phyloP scores from a whole-genome alignment of 2,888 invertebrate species.

The Eupithecia exiguata region DNA sequence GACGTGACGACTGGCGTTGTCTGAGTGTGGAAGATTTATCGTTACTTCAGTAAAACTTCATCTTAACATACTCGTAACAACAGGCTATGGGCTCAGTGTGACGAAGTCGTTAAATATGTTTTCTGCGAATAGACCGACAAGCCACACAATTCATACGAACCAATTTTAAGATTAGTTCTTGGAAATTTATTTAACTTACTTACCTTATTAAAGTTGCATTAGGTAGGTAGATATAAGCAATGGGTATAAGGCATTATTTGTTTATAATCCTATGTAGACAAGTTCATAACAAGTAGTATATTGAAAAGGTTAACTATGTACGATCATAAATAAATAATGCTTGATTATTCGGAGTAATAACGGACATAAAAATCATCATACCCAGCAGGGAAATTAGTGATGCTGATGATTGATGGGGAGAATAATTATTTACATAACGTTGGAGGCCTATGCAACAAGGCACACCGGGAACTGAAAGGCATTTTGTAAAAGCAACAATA shows the following conservation, averaged over 20 bases:
- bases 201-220: not conserved
- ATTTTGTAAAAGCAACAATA: not conserved
- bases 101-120: conserved; percentile 34
- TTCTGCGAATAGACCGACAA: conserved; percentile 35
- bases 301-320: no score
- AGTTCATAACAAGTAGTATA: no score
- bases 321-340: not conserved
- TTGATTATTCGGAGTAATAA: not conserved
- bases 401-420: not conserved
- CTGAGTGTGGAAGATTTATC: not conserved
- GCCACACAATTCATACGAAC: conserved; percentile 18
- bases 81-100: conserved; percentile 26
- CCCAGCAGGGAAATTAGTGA: not conserved
- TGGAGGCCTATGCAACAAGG: not conserved
- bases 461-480: not conserved
- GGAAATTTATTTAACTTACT: conserved; percentile 12
- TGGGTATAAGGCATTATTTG: no score
- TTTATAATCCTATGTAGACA: no score
- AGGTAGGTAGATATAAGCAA: no score
- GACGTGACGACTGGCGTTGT: conserved; percentile 14
- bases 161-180: conserved; percentile 21
- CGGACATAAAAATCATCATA: not conserved
- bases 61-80: conserved; percentile 15
- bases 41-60: conserved; percentile 18
- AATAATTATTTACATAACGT: not conserved